Evolutionary conservation across 1,140 invertebrate genomes (phyloP).

Genomic region (Melipona quadrifasciata): DNA sequence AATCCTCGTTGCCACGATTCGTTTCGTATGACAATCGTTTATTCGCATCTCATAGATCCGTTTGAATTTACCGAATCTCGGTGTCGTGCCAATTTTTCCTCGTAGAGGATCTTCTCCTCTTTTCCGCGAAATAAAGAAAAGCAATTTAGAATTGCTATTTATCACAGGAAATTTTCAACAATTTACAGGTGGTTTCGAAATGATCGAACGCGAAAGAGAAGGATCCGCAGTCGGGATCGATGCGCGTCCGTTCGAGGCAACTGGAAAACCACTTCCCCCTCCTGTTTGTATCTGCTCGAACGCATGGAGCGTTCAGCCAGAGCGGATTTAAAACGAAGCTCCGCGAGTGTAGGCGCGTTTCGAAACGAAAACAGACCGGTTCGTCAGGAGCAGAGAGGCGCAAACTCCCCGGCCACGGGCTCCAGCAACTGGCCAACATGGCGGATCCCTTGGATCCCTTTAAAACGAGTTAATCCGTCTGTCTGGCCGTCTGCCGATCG

Average conservation of each 20-base stretch:
- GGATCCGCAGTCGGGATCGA: not conserved
- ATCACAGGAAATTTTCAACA: not conserved
- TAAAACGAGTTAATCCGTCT: constrained; percentile 74
- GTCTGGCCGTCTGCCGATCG: constrained; percentile 71
- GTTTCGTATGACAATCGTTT: not conserved
- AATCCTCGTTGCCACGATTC: constrained; percentile 17
- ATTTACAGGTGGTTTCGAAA: not conserved
- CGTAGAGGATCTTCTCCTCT: not conserved
- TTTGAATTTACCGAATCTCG: not conserved
- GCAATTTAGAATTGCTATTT: not conserved
- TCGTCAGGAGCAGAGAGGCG: constrained; percentile 1
- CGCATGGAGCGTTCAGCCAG: not conserved
- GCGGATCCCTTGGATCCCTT: constrained; percentile 66
- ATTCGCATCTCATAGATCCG: not conserved
- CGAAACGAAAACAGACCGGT: constrained; percentile 65
- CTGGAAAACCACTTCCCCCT: not conserved
- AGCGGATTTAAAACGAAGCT: constrained; percentile 36
- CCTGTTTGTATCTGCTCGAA: not conserved
- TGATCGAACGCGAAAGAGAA: not conserved
- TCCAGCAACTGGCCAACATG: constrained; percentile 54
- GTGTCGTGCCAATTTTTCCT: not conserved
- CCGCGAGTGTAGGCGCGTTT: constrained; percentile 59
- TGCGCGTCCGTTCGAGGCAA: not conserved
- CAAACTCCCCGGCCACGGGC: not conserved
- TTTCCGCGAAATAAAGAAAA: not conserved